Base-by-base conservation (phyloP, 2,888 invertebrate species). In the Acrobasis repandana region DNA sequence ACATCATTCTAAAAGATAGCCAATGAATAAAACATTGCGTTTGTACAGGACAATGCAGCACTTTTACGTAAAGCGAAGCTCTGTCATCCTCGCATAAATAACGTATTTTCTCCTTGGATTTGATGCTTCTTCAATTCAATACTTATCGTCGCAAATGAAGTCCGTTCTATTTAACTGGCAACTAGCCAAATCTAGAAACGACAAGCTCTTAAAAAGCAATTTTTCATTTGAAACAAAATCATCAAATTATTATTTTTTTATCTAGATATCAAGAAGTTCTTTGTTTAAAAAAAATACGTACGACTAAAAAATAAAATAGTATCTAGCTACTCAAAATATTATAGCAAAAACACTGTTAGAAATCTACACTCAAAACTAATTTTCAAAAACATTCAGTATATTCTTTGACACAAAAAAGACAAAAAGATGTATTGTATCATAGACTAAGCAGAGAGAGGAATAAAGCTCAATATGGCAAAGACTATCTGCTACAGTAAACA, bases 11-110 rank as follows among this genome's bases (percentile, higher is more conserved):
- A 77, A 81, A 79, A 79, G 79, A 80, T 75, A 75, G 71, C 71
- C 65, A 70, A 85, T 88, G 87, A 87, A 88, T 87, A 88, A 88
- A 80, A 80, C 80, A 88, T 86, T 81, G 80, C 83, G 80, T 83
- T 87, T 85, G 82, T 68, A 72, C 70, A 72, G 82, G 81, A 88
- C 85, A 86, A 85, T 78, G 74, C 71, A 75, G 72, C 74, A 75
- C 80, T 81, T 82, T 82, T 80, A 79, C 82, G 81, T 81, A 78
- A 83, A 43, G 76, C 79, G 74, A 67, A 73, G 76, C 75, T 75
- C 75, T 77, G 75, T 75, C 65, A 60, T 67, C 62, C 65, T 63
- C 61, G 74, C 71, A 70, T 76, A 77, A 75, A 70, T 72, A 69
- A 69, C 65, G 65, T 70, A 69, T 67, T 67, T 63, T 62, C 61